Base-by-base conservation (phyloP, 2,888 invertebrate genomes). In the Macaria liturata region DNA sequence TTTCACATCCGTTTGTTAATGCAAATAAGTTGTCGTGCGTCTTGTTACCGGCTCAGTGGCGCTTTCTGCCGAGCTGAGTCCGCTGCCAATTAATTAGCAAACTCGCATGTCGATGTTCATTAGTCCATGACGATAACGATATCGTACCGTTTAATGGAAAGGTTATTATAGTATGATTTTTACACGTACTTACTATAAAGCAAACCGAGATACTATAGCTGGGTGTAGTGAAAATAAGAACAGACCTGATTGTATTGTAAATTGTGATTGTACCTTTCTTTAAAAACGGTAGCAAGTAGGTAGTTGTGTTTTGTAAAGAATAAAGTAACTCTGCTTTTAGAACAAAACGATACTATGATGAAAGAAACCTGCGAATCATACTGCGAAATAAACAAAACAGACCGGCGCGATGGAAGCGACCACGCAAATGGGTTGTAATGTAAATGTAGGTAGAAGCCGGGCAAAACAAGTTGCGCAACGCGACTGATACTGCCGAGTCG, bases 391-490 rank as follows among this genome's bases (percentile, higher is more conserved):
- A 57, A 57, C 57, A 57, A 51, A 59, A 53, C 50, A 46, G 43
- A 54, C 44, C 39, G 57, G 56, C 56, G 54, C 48, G 49, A 49
- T 60, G 56, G 59, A 58, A 59, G 60, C 64, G 61, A 61, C 65
- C 66, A 48, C 57, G 55, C 59, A 52, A 67, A 61, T 60, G 60
- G 56, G 54, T 57, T 62, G 54, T 54, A 62, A 53, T 58, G 53
- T 53, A 59, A 59, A 56, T 49, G 65, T 64, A 52, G 48, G 42
- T 51, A 50, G 50, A 48, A 47, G 48, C 6, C 45, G 50, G 52
- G 63, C 62, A 70, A 69, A 69, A 68, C 67, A 69, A 66, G 62
- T 71, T 70, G 67, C 69, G 64, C 65, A 71, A 68, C 59, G 50
- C 46, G 47, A 49, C 58, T 58, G 58, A 55, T 52, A 54, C 39